These are phyloP conservation scores for Temnothorax unifasciatus DNA, from an alignment of 2,888 invertebrate species.

Conservation along the genomic window DNA sequence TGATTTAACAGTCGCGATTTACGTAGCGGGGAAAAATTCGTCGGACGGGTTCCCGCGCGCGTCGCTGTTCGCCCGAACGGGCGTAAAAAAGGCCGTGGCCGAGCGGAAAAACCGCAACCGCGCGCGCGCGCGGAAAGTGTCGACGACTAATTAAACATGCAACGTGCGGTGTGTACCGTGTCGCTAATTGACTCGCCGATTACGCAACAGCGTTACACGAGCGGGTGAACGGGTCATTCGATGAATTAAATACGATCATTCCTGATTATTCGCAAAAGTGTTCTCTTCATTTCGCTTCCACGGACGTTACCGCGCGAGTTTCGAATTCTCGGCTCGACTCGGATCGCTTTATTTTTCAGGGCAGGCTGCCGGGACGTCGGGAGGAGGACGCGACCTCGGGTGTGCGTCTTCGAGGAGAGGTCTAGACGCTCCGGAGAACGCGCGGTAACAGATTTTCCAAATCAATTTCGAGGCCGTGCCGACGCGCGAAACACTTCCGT, in stretches of 20 bases:
- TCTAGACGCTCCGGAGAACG: background rate
- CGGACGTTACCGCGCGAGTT: background rate
- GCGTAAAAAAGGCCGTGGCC: conserved; percentile 24
- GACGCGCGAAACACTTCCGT: conserved; percentile 76
- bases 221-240: background rate
- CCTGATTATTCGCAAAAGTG: background rate
- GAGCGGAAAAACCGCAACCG: conserved; percentile 43
- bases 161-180: conserved; percentile 37
- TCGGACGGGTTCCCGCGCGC: background rate
- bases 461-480: conserved; percentile 44
- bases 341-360: background rate
- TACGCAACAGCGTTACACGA: background rate
- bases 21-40: background rate
- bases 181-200: conserved; percentile 40
- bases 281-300: background rate
- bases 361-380: background rate
- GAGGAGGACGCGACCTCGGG: background rate
- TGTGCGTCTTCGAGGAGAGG: background rate
- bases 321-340: background rate
- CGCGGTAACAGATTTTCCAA: conserved; percentile 40
- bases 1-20: conserved; percentile 1
- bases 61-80: background rate
- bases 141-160: conserved; percentile 47
- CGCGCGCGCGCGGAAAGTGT: conserved; percentile 47
- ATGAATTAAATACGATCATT: background rate